Conservation (phyloP, 2,888 invertebrate genomes). For the Caenorhabditis doughertyi region DNA sequence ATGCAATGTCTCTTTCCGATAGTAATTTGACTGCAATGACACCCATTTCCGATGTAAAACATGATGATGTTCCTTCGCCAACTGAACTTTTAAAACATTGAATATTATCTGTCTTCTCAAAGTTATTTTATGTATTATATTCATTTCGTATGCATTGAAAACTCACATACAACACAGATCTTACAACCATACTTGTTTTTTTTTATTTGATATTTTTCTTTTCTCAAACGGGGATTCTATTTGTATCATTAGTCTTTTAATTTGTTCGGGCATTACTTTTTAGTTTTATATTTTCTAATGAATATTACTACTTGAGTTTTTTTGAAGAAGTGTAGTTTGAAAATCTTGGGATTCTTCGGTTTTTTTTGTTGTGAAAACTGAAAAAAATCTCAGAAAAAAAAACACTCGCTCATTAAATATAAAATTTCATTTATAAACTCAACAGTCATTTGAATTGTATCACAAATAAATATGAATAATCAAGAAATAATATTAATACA, state of each 20-base stretch:
- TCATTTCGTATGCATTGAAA: constrained; percentile 52
- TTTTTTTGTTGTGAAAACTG: no score
- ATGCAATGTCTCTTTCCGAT: constrained; percentile 47
- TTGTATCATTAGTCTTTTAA: constrained; percentile 21
- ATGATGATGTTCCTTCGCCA: constrained; percentile 23
- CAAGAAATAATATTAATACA: constrained; percentile 23
- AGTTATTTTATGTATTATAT: constrained; percentile 22
- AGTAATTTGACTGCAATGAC: constrained; percentile 61
- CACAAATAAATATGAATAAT: constrained; percentile 8
- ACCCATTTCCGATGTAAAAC: constrained; percentile 54
- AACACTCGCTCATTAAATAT: no score
- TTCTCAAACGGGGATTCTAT: constrained; percentile 6
- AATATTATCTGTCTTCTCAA: neutral
- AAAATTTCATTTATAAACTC: neutral
- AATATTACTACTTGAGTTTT: neutral
- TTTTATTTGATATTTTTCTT: constrained; percentile 26
- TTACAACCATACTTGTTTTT: constrained; percentile 28
- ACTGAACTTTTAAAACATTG: constrained; percentile 29
- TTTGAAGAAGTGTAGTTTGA: neutral
- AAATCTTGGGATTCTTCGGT: no score
- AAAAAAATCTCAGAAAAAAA: no score
- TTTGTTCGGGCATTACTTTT: constrained; percentile 36
- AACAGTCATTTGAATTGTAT: neutral
- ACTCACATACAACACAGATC: constrained; percentile 44
- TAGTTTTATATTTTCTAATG: neutral